A percentile compares a stretch with the other conserved stretches of the same genome.
Evolutionary conservation across 2,113 vertebrate species (phyloP).

Genomic region (Myocastor coypus): DNA sequence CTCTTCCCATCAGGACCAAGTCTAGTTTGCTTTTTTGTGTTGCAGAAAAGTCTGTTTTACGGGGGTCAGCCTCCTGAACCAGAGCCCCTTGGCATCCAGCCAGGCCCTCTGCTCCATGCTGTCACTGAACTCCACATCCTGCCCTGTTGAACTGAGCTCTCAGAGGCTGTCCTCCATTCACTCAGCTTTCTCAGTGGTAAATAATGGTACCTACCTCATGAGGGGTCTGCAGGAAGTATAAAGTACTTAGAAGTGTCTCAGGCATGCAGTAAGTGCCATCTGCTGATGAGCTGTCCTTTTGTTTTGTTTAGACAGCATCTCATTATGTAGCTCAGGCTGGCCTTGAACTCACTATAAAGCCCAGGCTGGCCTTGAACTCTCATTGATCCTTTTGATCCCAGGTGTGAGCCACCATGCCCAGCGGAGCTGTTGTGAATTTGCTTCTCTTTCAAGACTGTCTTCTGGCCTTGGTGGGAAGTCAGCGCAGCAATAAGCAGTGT

Average conservation of each 20-base stretch:
- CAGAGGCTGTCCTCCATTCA: neutral
- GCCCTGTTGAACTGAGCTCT: neutral
- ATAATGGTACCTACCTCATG: neutral
- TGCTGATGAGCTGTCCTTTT: neutral
- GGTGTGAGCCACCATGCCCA: neutral
- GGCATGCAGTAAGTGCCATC: neutral
- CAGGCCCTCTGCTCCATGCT: neutral
- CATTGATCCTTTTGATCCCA: neutral
- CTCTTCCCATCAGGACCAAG: neutral
- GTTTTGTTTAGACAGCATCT: neutral
- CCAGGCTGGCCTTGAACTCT: too few species aligned
- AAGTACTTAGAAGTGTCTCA: neutral
- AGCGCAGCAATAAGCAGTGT: neutral
- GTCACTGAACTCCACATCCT: neutral
- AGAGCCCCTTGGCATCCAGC: neutral
- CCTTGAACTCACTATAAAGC: neutral
- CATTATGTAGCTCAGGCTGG: neutral
- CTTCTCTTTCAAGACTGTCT: neutral
- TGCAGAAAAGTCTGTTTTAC: neutral
- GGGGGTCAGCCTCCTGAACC: neutral
- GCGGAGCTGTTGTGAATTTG: neutral
- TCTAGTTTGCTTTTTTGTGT: slow-evolving; percentile 15
- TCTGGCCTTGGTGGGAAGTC: neutral
- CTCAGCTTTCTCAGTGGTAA: neutral
- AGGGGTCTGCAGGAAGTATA: neutral